phyloP scores from a whole-genome alignment of 2,113 vertebrate genomes.

The Oryzias woworae region DNA sequence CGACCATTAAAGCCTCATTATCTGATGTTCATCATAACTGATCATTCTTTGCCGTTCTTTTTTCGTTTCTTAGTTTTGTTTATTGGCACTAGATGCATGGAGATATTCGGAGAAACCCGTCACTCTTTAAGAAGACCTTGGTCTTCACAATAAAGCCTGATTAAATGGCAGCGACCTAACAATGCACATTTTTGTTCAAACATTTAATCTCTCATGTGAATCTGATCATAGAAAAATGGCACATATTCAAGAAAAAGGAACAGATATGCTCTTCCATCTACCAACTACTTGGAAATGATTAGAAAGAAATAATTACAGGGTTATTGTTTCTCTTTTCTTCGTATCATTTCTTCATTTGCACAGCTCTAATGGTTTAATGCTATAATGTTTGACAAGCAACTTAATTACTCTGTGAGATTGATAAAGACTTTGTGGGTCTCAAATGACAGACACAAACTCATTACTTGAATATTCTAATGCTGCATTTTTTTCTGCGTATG shows the following conservation, averaged over 20 bases:
- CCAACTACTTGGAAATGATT: not conserved
- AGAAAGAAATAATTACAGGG: slow-evolving; percentile 1
- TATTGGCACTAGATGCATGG: not conserved
- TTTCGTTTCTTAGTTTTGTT: not conserved
- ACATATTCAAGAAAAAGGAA: not conserved
- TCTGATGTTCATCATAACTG: not conserved
- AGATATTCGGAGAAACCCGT: not conserved
- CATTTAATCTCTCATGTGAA: not conserved
- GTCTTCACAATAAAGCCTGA: not conserved
- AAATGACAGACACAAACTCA: slow-evolving; percentile 45
- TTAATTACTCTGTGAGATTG: slow-evolving; percentile 45
- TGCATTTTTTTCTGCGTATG: slow-evolving; percentile 35
- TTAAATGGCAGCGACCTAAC: not conserved
- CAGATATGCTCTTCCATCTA: not conserved
- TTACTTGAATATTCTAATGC: slow-evolving; percentile 51
- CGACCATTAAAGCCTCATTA: not conserved
- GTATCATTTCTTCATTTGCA: not conserved
- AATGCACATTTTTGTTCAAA: not conserved
- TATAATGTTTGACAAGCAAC: slow-evolving; percentile 35
- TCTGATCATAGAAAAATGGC: not conserved
- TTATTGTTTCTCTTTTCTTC: slow-evolving; percentile 4
- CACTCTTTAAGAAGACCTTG: too few species aligned
- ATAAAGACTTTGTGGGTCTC: slow-evolving; percentile 30
- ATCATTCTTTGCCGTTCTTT: not conserved
- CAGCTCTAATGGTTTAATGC: slow-evolving; percentile 6